phyloP scores from a whole-genome alignment of 53 echinoderm and acorn worm genomes.

The Patiria pectinifera region DNA sequence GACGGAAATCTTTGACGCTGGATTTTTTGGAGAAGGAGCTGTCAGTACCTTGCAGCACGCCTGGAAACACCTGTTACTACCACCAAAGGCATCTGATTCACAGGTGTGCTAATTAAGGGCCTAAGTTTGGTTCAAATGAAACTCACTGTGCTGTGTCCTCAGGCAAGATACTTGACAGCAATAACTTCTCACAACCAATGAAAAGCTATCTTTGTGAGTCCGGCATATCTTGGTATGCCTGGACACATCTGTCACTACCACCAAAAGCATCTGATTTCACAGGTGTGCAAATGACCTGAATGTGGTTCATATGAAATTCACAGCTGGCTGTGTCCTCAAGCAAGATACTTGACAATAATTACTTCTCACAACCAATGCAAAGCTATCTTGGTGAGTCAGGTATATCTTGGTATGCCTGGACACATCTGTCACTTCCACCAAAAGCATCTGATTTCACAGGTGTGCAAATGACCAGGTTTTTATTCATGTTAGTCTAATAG shows the following conservation, averaged over 20 bases:
- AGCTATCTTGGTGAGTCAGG: neutral
- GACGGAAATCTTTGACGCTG: constrained; percentile 85
- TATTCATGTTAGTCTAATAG: too few relatives aligned
- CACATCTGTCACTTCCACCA: too few relatives aligned
- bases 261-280: too few relatives aligned
- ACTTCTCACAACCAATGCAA: neutral
- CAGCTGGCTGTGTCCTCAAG: neutral
- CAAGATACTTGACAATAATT: neutral
- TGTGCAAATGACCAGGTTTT: too few relatives aligned
- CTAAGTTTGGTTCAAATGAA: too few relatives aligned
- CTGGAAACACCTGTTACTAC: constrained; percentile 74
- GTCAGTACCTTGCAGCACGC: constrained; percentile 79
- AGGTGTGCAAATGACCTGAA: too few relatives aligned
- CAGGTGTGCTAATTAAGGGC: constrained; percentile 10
- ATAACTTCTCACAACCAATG: neutral
- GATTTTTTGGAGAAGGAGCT: constrained; percentile 80
- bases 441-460: too few relatives aligned
- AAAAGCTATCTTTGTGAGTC: neutral
- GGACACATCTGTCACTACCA: too few relatives aligned
- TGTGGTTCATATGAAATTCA: too few relatives aligned
- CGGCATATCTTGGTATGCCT: neutral
- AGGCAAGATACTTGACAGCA: neutral
- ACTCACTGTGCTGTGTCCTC: neutral
- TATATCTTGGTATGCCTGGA: neutral
- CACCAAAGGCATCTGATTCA: constrained; percentile 45